Conservation (phyloP, 2,113 vertebrate species). For the Python bivittatus region DNA sequence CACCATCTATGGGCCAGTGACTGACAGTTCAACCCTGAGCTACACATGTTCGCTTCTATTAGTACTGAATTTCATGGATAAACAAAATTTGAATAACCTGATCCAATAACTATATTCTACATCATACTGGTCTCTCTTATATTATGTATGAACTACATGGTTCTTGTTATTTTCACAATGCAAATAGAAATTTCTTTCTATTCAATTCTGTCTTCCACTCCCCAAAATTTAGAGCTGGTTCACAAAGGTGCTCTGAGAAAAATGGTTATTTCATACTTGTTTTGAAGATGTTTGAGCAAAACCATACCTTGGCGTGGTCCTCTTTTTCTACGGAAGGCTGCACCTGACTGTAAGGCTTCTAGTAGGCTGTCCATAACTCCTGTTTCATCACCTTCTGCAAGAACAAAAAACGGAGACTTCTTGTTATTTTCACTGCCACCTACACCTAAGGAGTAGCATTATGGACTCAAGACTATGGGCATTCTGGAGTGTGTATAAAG, state of each 20-base stretch:
- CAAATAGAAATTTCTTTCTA: neutral
- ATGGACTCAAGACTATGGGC: neutral
- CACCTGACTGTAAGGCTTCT: constrained; percentile 79
- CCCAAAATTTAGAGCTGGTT: neutral
- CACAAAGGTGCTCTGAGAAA: neutral
- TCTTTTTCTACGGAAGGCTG: constrained; percentile 82
- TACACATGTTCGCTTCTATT: no score
- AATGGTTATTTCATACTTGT: neutral
- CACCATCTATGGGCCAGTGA: neutral
- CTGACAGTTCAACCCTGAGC: no score
- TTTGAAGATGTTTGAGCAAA: neutral
- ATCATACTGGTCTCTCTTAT: no score
- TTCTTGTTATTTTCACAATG: neutral
- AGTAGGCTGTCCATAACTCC: constrained; percentile 82
- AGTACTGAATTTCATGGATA: neutral
- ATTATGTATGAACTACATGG: neutral
- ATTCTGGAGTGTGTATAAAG: neutral
- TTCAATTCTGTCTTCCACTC: neutral
- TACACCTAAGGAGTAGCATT: accelerated
- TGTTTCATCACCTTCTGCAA: constrained; percentile 78
- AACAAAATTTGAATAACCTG: neutral
- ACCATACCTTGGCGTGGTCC: constrained; percentile 76
- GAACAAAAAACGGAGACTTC: constrained; percentile 4
- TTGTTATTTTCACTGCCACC: neutral
- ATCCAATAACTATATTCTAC: neutral